Conservation (phyloP, 2,888 invertebrate species). For the Allophyes oxyacanthae region DNA sequence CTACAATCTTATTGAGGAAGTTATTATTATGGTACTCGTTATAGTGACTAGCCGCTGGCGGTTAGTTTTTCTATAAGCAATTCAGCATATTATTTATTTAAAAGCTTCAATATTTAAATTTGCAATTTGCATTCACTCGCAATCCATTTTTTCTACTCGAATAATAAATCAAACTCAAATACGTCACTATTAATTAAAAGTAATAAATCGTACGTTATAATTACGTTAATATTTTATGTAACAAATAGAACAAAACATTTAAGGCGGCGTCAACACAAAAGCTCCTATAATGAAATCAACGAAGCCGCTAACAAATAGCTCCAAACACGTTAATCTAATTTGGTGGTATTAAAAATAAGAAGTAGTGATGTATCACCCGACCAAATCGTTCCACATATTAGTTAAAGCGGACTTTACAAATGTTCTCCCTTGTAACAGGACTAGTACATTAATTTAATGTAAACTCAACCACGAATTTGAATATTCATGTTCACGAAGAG, state of each 20-base stretch:
- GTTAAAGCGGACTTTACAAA: conserved; percentile 62
- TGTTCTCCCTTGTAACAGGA: conserved; percentile 65
- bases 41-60: too few relatives aligned
- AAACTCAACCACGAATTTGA: conserved; percentile 66
- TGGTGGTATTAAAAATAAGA: conserved; percentile 65
- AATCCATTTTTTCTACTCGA: conserved; percentile 13
- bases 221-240: conserved; percentile 56
- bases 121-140: conserved; percentile 8
- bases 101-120: too few relatives aligned
- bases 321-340: conserved; percentile 79
- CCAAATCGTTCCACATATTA: conserved; percentile 62
- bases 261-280: conserved; percentile 70
- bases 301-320: conserved; percentile 74
- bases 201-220: conserved; percentile 56
- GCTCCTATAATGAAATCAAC: conserved; percentile 78
- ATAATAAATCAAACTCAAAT: conserved; percentile 43
- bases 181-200: conserved; percentile 58
- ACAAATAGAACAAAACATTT: conserved; percentile 54
- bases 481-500: conserved; percentile 72
- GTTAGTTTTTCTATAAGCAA: conserved; percentile 2
- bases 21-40: too few relatives aligned
- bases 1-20: too few relatives aligned
- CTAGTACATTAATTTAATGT: conserved; percentile 70
- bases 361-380: conserved; percentile 58
- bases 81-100: too few relatives aligned